Conservation (phyloP, 2,888 invertebrate species). For the Catocala sponsa region DNA sequence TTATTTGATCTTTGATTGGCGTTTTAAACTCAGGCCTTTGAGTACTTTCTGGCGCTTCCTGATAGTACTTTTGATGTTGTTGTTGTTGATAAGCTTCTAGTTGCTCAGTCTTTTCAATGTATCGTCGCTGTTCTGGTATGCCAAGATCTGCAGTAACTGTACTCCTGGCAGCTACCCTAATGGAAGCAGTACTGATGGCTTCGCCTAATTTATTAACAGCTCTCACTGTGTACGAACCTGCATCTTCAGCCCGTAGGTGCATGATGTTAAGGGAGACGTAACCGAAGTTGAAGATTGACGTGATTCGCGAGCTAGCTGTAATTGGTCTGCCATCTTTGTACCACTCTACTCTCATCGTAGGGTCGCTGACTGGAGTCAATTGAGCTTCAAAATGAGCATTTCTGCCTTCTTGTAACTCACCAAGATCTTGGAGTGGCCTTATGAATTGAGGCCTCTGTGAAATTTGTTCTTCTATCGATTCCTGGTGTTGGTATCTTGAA, state of each 20-base stretch:
- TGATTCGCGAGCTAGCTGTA: constrained; percentile 98
- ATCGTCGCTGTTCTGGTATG: constrained; percentile 96
- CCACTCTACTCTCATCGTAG: constrained; percentile 98
- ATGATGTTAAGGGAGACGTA: constrained; percentile 99
- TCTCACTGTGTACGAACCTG: constrained; percentile 97
- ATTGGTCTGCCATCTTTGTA: constrained; percentile 98
- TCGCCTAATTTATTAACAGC: constrained; percentile 97
- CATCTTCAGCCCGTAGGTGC: constrained; percentile 99
- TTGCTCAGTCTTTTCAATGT: constrained; percentile 97
- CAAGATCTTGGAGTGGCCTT: constrained; percentile 94
- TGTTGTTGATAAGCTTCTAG: constrained; percentile 96
- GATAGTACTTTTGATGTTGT: constrained; percentile 93
- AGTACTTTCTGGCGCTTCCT: constrained; percentile 93
- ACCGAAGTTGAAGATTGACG: constrained; percentile 99
- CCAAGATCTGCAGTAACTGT: constrained; percentile 96
- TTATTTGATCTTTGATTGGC: constrained; percentile 95
- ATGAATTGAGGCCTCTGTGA: constrained; percentile 96
- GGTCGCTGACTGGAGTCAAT: constrained; percentile 96
- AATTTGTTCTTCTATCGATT: constrained; percentile 94
- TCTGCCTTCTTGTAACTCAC: constrained; percentile 95
- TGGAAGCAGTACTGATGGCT: constrained; percentile 94
- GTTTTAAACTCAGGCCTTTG: constrained; percentile 96
- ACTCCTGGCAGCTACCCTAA: constrained; percentile 93
- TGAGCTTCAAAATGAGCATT: constrained; percentile 98
- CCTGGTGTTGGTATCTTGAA: constrained; percentile 94